Base-by-base conservation (phyloP, 1,140 invertebrate genomes). In the Caenorhabditis brenneri region DNA sequence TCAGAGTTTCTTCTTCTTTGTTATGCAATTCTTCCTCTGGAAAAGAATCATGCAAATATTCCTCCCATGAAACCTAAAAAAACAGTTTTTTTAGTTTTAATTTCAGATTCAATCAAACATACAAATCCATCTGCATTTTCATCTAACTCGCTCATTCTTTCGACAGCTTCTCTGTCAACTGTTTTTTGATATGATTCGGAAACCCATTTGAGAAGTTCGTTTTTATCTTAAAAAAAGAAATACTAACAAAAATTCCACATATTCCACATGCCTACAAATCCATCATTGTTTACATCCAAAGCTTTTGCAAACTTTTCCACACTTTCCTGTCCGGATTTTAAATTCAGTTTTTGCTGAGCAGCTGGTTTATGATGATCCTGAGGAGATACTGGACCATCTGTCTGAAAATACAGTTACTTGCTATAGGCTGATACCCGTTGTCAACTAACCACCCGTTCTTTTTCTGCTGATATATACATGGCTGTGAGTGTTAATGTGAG, bases 91-190 rank as follows among this genome's bases (percentile, higher is more conserved):
- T 49, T 24, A 12, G 0, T 15, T 15, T 27, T 16, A 31, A 3
- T 0, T 46, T 12, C 12, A 6, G 27, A 6, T 10, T 27, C 24
- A 42, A n/a, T 1, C 7, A 19, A 6, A 27, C 51, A 31, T 15
- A 81, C 80, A 36, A 55, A 55, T 58, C 36, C 36, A 58, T 81
- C 80, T 24, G 49, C 80, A 60, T 81, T 81, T 10, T 58, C 80
- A 81, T 81, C 80, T 5, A 81, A 15, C 42, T 81, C 80, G 10
- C 80, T 60, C 33, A 81, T 81, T 42, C 80, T 81, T 36, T 81
- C 80, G 6, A 55, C 33, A 36, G 80, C 80, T 58, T 81, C 80
- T 60, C 53, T 39, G 22, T 81, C 80, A 81, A 55, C 80, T n/a
- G 53, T 58, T 42, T 53, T 60, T 36, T 58, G 49, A 42, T 55